Percentiles rank a stretch among this genome's conserved stretches.
phyloP scores from a whole-genome alignment of 2,113 vertebrate genomes.

The Phylloscopus whistleri region DNA sequence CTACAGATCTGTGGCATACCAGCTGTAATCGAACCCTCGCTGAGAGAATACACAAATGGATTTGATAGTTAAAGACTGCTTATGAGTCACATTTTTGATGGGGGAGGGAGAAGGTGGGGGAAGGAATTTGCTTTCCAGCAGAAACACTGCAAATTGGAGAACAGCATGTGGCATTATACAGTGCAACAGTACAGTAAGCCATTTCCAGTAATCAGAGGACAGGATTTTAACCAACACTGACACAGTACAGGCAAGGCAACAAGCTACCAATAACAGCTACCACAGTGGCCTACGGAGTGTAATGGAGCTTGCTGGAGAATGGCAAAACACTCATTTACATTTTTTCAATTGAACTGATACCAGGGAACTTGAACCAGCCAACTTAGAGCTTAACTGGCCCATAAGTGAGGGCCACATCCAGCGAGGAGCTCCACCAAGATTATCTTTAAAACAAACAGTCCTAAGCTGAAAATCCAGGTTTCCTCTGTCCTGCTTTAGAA shows the following conservation, averaged over 20 bases:
- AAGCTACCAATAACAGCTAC: slow-evolving; percentile 4
- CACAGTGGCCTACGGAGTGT: not conserved
- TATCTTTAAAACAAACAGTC: not conserved
- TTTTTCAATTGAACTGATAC: not conserved
- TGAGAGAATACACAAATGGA: slow-evolving; percentile 56
- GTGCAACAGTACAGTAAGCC: slow-evolving; percentile 19
- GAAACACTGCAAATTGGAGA: slow-evolving; percentile 44
- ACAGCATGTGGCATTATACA: slow-evolving; percentile 4
- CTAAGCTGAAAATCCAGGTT: not conserved
- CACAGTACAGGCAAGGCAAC: not conserved
- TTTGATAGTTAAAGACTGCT: slow-evolving; percentile 56
- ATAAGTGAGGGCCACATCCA: not conserved
- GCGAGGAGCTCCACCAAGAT: rapidly evolving
- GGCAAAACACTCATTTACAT: not conserved
- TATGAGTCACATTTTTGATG: slow-evolving; percentile 56
- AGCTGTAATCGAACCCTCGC: slow-evolving; percentile 55
- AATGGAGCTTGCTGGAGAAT: not conserved
- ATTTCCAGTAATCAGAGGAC: not conserved
- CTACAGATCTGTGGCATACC: slow-evolving; percentile 37
- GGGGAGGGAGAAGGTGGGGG: not conserved
- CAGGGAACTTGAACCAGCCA: not conserved
- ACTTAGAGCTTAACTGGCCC: not conserved
- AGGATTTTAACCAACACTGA: slow-evolving; percentile 35
- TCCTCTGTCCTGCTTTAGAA: not conserved
- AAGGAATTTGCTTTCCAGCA: slow-evolving; percentile 43